These are phyloP conservation scores for Aspidiotus rigidus DNA, from an alignment of 2,888 invertebrate species.

Conservation along the genomic window DNA sequence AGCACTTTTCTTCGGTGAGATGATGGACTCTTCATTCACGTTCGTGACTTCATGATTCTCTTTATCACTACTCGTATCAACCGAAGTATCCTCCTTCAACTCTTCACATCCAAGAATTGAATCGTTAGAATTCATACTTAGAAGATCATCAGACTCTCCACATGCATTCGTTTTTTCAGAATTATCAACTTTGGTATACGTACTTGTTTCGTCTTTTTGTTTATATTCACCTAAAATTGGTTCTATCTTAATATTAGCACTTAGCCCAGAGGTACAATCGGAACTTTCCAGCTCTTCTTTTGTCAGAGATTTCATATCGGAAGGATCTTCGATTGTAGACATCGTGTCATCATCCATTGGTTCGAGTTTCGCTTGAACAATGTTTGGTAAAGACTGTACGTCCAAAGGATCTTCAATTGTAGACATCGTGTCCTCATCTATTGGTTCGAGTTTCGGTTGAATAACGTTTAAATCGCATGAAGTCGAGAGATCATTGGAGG, in stretches of 20 bases:
- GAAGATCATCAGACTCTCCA: constrained; percentile 4
- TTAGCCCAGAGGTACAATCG: background rate
- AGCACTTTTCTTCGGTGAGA: background rate
- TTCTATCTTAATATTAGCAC: background rate
- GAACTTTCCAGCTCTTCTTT: background rate
- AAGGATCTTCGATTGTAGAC: background rate
- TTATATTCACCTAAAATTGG: background rate
- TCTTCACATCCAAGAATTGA: constrained; percentile 5
- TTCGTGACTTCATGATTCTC: constrained; percentile 1
- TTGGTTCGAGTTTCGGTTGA: no score
- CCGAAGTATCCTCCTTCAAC: constrained; percentile 16
- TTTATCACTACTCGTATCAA: constrained; percentile 22
- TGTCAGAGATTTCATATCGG: constrained; percentile 6
- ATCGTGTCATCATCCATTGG: no score
- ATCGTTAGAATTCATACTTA: constrained; percentile 8
- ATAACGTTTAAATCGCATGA: background rate
- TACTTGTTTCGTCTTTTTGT: background rate
- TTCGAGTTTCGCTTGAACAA: no score
- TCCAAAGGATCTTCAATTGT: no score
- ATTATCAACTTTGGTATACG: background rate
- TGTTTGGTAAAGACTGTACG: no score
- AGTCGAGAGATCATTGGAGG: background rate
- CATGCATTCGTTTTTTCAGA: background rate
- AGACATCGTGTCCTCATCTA: no score
- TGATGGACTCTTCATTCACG: background rate